Evolutionary conservation across 2,888 invertebrate species (phyloP).

Genomic region (Urechis unicinctus): DNA sequence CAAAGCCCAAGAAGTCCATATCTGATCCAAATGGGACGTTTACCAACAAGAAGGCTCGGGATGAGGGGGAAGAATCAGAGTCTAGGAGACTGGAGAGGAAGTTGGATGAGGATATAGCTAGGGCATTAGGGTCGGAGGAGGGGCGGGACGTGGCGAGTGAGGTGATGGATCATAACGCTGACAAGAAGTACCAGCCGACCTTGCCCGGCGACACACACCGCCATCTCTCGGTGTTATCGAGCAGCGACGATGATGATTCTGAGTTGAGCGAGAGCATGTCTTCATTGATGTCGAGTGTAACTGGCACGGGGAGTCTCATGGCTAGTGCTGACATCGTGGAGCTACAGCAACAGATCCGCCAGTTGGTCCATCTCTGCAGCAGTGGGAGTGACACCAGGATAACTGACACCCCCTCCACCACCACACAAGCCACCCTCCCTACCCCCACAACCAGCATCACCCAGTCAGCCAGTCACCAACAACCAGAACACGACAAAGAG

Average conservation of each 20-base stretch:
- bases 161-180: constrained; percentile 31
- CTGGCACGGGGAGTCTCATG: neutral
- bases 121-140: constrained; percentile 31
- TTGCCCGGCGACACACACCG: neutral
- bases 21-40: neutral
- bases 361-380: neutral
- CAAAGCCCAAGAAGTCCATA: neutral
- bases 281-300: neutral
- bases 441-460: too few species aligned
- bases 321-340: neutral
- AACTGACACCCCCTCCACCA: neutral
- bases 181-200: constrained; percentile 22
- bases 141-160: constrained; percentile 22
- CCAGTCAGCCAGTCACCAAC: too few species aligned
- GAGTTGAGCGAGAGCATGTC: neutral
- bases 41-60: neutral
- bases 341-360: neutral
- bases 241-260: neutral
- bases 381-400: neutral
- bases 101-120: constrained; percentile 40
- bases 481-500: neutral
- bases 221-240: neutral
- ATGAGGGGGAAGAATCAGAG: neutral
- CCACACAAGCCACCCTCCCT: neutral
- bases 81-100: constrained; percentile 21